These are phyloP conservation scores for Megalops atlanticus DNA, from an alignment of 2,113 vertebrate genomes.

Conservation along the genomic window DNA sequence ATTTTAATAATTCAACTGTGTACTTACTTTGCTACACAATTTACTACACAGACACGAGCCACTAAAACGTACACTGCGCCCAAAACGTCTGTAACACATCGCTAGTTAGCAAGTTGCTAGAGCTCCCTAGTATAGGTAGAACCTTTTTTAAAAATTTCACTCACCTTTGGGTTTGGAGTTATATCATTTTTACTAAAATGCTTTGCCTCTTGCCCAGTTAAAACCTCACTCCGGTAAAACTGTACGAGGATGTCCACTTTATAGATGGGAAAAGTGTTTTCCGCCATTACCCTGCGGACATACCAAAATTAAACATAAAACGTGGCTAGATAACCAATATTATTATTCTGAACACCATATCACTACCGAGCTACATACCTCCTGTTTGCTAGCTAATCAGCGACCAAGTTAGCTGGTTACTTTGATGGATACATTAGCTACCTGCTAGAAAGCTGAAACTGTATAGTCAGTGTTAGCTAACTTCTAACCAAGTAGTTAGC, in stretches of 20 bases:
- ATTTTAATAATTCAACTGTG: too few species aligned
- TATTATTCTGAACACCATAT: neutral
- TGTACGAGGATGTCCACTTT: slow-evolving; percentile 64
- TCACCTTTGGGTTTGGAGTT: slow-evolving; percentile 68
- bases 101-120: too few species aligned
- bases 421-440: neutral
- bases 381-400: too few species aligned
- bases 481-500: too few species aligned
- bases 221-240: slow-evolving; percentile 69
- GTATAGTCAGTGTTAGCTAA: too few species aligned
- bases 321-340: neutral
- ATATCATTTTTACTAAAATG: slow-evolving; percentile 72
- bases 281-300: slow-evolving; percentile 47
- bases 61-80: too few species aligned
- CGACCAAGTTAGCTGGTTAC: neutral
- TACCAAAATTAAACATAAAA: neutral
- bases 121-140: neutral
- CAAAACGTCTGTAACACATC: too few species aligned
- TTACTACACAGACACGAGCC: too few species aligned
- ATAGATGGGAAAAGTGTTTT: slow-evolving; percentile 72
- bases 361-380: too few species aligned
- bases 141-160: slow-evolving; percentile 6
- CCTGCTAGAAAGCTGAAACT: too few species aligned
- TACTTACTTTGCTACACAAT: too few species aligned
- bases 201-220: slow-evolving; percentile 72